These are phyloP conservation scores for Myripristis jacobus DNA, from an alignment of 2,797 vertebrate genomes.

Conservation along the genomic window DNA sequence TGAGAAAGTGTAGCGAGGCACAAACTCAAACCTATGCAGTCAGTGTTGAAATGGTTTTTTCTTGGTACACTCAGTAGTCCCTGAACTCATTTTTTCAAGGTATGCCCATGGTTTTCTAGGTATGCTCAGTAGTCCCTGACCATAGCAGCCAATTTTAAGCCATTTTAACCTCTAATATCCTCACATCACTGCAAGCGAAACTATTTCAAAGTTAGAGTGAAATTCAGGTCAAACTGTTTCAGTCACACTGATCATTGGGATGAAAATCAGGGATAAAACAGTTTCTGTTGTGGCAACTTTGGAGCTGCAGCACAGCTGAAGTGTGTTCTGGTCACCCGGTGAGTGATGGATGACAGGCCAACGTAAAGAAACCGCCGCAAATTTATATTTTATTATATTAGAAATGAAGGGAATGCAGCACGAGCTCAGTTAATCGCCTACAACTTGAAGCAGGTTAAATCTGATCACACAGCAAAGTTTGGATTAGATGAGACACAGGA, in stretches of 20 bases:
- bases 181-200: constrained; percentile 19
- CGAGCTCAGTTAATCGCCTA: not conserved
- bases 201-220: constrained; percentile 23
- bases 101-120: constrained; percentile 5
- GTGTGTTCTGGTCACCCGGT: not conserved
- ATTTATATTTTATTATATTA: not conserved
- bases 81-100: too few species aligned
- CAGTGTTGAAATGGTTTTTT: not conserved
- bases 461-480: not conserved
- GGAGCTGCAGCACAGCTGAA: constrained; percentile 5
- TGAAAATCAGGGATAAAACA: not conserved
- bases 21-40: constrained; percentile 19
- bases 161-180: constrained; percentile 29
- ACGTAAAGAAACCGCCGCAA: not conserved
- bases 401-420: not conserved
- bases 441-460: not conserved
- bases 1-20: not conserved
- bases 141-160: constrained; percentile 16
- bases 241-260: constrained; percentile 18
- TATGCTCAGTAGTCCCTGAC: constrained; percentile 8
- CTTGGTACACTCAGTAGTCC: too few species aligned
- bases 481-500: not conserved
- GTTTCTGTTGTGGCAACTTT: not conserved
- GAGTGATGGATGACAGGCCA: not conserved
- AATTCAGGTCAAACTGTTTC: constrained; percentile 22